Evolutionary conservation across 2,113 vertebrate genomes (phyloP), one percentile per base, ranked within the genome.

Genomic region (Balaeniceps rex): DNA sequence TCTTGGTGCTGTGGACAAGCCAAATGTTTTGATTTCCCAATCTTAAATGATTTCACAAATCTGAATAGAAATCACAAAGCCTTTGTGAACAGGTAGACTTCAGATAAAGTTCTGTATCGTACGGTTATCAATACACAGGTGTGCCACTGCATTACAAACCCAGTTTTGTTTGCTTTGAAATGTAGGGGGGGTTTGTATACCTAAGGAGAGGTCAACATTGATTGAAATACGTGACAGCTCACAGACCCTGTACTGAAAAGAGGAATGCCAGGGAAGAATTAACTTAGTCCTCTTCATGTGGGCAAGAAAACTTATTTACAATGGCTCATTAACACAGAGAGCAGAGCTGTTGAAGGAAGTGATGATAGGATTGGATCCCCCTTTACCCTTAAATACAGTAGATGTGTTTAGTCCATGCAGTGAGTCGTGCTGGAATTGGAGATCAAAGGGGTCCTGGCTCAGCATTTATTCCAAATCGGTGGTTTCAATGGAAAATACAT

Each of bases 381-480:
- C 70, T 88, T 79, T 31, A 17, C 86, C 77, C 70, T 44, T 28
- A 33, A 68, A 44, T 63, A 11, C 60, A 49, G 69, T 10, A 51
- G 64, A 29, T 58, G 44, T 36, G 46, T 90, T 87, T 25, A 58
- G 52, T 65, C 74, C 52, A 1, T 34, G 46, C 64, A 11, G 78
- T 83, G 83, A 74, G 63, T 92, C 71, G 61, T 18, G 54, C 82
- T 83, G 89, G 66, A 49, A 25, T 42, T 64, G 0, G 11, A 52
- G n/a, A 90, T 92, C 93, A 90, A 85, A 97, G 68, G 75, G 28
- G 29, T 74, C 64, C 66, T 78, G 64, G 78, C 66, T 69, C 66
- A 21, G 61, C 25, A 28, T 18, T 70, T 63, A 23, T 69, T 80
- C 78, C 71, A 46, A 40, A 74, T 72, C 28, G 5, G 3, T n/a